These are phyloP conservation scores for Hofmannophila pseudospretella DNA, from an alignment of 2,888 invertebrate genomes.

Conservation along the genomic window DNA sequence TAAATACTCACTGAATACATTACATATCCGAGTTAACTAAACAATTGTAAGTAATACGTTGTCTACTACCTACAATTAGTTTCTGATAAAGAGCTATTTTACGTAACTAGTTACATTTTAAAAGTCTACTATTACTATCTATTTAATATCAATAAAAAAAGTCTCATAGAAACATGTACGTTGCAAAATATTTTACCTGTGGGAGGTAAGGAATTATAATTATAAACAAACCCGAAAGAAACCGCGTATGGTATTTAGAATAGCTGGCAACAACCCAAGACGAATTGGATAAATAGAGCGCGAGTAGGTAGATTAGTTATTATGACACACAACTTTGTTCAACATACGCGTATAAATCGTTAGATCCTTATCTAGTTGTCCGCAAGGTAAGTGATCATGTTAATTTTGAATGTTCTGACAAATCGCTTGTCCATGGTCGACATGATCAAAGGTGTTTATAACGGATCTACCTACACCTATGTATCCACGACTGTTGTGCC, in stretches of 20 bases:
- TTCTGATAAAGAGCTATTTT: no score
- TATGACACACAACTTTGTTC: slow-evolving; percentile 43
- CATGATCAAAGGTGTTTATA: slow-evolving; percentile 8
- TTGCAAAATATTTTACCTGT: not conserved
- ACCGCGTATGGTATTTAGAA: slow-evolving; percentile 63
- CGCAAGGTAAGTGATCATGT: slow-evolving; percentile 22
- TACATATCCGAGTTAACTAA: no score
- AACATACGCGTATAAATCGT: slow-evolving; percentile 37
- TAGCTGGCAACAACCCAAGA: slow-evolving; percentile 58
- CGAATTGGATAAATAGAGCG: slow-evolving; percentile 55
- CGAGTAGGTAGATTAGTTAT: slow-evolving; percentile 64
- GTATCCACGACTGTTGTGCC: not conserved
- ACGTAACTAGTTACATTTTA: no score
- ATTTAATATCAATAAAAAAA: no score
- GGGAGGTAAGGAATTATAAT: slow-evolving; percentile 24
- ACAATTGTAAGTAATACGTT: no score
- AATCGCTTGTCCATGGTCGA: slow-evolving; percentile 22
- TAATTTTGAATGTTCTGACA: slow-evolving; percentile 36
- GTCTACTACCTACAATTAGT: no score
- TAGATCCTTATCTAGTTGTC: slow-evolving; percentile 44
- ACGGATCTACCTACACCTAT: slow-evolving; percentile 7
- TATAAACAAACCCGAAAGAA: slow-evolving; percentile 46
- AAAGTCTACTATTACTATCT: no score
- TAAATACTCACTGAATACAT: not conserved
- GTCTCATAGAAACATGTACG: no score